Evolutionary conservation across 2,888 invertebrate species (phyloP).

Genomic region (Oxycera nigricornis): DNA sequence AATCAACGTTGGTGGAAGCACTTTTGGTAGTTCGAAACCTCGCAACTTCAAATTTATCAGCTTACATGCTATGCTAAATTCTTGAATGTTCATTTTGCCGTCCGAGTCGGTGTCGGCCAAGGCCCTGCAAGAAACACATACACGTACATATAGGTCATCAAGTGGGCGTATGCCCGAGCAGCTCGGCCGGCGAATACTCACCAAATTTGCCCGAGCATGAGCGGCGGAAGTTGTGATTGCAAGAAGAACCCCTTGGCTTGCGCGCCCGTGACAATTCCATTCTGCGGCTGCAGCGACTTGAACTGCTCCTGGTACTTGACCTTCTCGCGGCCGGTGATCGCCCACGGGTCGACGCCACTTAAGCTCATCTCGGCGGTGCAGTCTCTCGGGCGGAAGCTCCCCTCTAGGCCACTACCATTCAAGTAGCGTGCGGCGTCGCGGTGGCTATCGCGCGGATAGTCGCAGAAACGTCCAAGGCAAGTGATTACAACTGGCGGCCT

Average conservation of each 20-base stretch:
- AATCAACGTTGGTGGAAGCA: constrained; percentile 78
- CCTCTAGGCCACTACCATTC: constrained; percentile 23
- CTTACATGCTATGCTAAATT: constrained; percentile 98
- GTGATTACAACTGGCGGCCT: constrained; percentile 31
- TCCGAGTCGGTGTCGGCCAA: constrained; percentile 96
- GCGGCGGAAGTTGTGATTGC: constrained; percentile 89
- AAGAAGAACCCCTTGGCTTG: constrained; percentile 94
- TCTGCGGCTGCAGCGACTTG: constrained; percentile 81
- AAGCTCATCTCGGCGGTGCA: constrained; percentile 55
- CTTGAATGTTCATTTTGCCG: constrained; percentile 94
- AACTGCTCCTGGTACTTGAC: constrained; percentile 92
- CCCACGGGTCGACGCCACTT: constrained; percentile 79
- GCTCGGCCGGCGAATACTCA: constrained; percentile 59
- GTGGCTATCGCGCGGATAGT: constrained; percentile 15
- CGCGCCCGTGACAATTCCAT: constrained; percentile 88
- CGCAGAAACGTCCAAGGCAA: constrained; percentile 10
- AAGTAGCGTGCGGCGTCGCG: neutral
- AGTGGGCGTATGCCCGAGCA: neutral
- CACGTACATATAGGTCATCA: neutral
- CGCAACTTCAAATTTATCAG: constrained; percentile 91
- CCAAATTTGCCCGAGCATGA: constrained; percentile 95
- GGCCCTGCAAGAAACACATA: constrained; percentile 66
- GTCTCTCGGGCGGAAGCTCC: constrained; percentile 15
- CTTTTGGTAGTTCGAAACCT: constrained; percentile 88
- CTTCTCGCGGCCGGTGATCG: constrained; percentile 85